Conservation (phyloP, 2,888 invertebrate genomes). For the Ypsolopha sequella region DNA sequence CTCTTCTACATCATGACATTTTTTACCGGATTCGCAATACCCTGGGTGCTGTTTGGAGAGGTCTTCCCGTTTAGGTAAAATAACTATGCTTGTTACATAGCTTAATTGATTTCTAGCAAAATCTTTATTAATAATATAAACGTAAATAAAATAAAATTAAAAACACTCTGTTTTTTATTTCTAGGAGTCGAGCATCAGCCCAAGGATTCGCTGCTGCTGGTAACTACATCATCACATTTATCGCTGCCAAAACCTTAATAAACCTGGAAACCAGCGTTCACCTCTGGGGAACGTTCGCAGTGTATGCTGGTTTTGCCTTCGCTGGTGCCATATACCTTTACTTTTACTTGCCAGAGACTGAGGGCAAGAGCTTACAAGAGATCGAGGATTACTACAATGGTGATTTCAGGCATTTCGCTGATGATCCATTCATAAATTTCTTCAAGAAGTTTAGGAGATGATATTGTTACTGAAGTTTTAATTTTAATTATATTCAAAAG, state of each 20-base stretch:
- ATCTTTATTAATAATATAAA: neutral
- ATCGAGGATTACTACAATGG: conserved; percentile 59
- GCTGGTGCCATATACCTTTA: conserved; percentile 61
- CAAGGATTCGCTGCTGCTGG: conserved; percentile 66
- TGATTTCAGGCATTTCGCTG: conserved; percentile 42
- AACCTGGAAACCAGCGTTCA: conserved; percentile 48
- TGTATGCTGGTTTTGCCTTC: conserved; percentile 54
- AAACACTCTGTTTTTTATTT: conserved; percentile 7
- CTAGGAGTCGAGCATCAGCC: conserved; percentile 63
- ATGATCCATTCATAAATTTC: conserved; percentile 42
- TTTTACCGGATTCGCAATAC: conserved; percentile 51
- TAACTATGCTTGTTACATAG: neutral
- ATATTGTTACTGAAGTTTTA: too few species aligned
- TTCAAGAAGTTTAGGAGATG: too few species aligned
- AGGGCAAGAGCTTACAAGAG: conserved; percentile 61
- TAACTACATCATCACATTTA: conserved; percentile 62
- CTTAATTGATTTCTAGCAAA: neutral
- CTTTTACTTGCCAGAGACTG: conserved; percentile 68
- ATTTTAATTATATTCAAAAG: too few species aligned
- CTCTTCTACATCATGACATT: conserved; percentile 47
- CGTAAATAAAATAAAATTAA: neutral
- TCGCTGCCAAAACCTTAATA: conserved; percentile 65
- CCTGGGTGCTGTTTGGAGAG: conserved; percentile 70
- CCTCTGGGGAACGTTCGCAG: conserved; percentile 60
- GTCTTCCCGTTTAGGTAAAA: conserved; percentile 69